Evolutionary conservation across 2,797 vertebrate species (phyloP).

Genomic region (Esox lucius): DNA sequence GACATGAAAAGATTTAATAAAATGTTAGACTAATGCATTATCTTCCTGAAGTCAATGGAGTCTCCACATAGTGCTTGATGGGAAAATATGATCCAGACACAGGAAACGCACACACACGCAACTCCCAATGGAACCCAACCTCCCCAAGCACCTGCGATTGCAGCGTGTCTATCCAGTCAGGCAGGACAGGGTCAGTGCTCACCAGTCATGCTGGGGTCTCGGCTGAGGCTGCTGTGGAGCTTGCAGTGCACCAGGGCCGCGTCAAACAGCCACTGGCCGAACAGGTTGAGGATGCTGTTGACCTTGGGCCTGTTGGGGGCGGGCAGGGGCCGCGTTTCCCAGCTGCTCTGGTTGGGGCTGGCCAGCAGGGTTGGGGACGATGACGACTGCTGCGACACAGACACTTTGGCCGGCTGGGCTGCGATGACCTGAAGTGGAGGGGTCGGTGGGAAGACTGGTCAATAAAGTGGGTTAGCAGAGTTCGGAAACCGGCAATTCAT

Average conservation of each 20-base stretch:
- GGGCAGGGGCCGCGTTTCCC: constrained; percentile 89
- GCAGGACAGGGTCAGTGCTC: constrained; percentile 55
- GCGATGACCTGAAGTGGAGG: constrained; percentile 76
- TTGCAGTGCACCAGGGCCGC: constrained; percentile 95
- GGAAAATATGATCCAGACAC: background rate
- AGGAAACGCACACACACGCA: constrained; percentile 33
- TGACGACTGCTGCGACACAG: constrained; percentile 74
- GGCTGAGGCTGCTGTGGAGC: constrained; percentile 92
- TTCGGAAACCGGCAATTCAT: no score
- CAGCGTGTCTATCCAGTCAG: background rate
- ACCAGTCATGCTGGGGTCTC: constrained; percentile 97
- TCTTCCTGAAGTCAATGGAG: background rate
- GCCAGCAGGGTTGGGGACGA: constrained; percentile 91
- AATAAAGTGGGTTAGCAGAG: background rate
- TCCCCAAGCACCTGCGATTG: constrained; percentile 36
- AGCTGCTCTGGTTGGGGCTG: constrained; percentile 92
- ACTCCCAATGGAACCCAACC: constrained; percentile 32
- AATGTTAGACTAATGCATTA: background rate
- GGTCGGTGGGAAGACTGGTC: background rate
- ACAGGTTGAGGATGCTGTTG: constrained; percentile 97
- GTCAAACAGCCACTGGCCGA: constrained; percentile 95
- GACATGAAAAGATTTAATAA: background rate
- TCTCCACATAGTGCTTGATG: background rate
- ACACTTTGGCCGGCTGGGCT: constrained; percentile 85
- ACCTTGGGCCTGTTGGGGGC: constrained; percentile 92